Evolutionary conservation across 2,113 vertebrate species (phyloP).

Genomic region (Pogonocichla stellata): DNA sequence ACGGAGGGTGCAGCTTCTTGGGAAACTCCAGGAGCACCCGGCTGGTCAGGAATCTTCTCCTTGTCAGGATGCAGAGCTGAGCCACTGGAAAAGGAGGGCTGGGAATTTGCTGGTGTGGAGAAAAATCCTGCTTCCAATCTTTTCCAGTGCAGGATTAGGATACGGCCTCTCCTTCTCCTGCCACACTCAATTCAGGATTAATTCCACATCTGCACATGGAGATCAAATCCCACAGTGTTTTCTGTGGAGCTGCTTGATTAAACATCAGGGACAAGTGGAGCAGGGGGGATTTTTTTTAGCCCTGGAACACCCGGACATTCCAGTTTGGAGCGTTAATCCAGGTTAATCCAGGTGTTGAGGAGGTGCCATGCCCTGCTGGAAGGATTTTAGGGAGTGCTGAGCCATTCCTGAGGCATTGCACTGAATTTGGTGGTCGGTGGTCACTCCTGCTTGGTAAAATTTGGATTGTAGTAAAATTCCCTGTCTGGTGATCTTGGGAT

Average conservation of each 20-base stretch:
- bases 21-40: not conserved
- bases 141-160: rapidly evolving
- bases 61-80: not conserved
- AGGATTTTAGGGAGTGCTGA: not conserved
- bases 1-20: not conserved
- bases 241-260: rapidly evolving
- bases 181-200: not conserved
- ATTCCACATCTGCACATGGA: not conserved
- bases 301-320: not conserved
- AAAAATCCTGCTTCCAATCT: not conserved
- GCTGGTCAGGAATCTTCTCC: not conserved
- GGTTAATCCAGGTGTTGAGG: rapidly evolving
- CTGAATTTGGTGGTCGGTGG: rapidly evolving
- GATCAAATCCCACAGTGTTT: not conserved
- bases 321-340: rapidly evolving
- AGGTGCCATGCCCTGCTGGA: rapidly evolving
- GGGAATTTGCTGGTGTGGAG: not conserved
- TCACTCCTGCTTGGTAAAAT: rapidly evolving
- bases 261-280: not conserved
- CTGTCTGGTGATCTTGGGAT: rapidly evolving
- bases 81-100: not conserved
- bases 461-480: not conserved
- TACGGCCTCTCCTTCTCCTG: not conserved
- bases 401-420: rapidly evolving
- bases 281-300: not conserved